These are phyloP conservation scores for Idaea aversata DNA, from an alignment of 2,888 invertebrate species.

Conservation along the genomic window DNA sequence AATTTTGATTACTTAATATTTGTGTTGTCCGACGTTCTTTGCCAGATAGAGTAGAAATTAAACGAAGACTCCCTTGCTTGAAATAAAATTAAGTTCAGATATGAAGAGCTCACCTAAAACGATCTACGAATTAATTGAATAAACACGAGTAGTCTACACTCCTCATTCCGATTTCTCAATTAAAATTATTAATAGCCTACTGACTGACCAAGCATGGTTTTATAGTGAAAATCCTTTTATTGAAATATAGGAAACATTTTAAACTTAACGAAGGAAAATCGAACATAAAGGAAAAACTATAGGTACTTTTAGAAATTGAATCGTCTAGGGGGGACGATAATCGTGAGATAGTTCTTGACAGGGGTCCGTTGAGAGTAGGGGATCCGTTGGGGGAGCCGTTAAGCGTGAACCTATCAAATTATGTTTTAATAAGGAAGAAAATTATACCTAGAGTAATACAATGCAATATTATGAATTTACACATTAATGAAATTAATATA, in stretches of 20 bases:
- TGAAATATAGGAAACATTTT: no score
- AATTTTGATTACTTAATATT: slow-evolving; percentile 69
- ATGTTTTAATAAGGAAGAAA: no score
- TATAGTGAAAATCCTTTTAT: no score
- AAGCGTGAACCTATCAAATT: no score
- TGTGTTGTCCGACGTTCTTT: slow-evolving; percentile 52
- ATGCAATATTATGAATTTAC: slow-evolving; percentile 4
- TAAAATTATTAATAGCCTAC: slow-evolving; percentile 29
- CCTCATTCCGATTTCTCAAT: slow-evolving; percentile 33
- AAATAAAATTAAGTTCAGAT: slow-evolving; percentile 65
- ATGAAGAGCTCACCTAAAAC: slow-evolving; percentile 47
- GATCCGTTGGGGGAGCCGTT: no score
- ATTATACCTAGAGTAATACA: background rate
- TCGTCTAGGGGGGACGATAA: no score
- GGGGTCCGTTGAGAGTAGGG: no score
- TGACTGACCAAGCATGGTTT: slow-evolving; percentile 7
- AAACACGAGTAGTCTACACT: slow-evolving; percentile 42
- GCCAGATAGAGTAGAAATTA: slow-evolving; percentile 50
- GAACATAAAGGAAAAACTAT: no score
- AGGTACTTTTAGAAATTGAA: no score
- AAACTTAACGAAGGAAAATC: no score
- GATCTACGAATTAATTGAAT: slow-evolving; percentile 56
- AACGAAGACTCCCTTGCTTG: slow-evolving; percentile 53
- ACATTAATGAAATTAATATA: slow-evolving; percentile 7
- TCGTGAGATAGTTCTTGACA: no score